Conservation (phyloP, 2,888 invertebrate species). For the Nomada lathburiana region DNA sequence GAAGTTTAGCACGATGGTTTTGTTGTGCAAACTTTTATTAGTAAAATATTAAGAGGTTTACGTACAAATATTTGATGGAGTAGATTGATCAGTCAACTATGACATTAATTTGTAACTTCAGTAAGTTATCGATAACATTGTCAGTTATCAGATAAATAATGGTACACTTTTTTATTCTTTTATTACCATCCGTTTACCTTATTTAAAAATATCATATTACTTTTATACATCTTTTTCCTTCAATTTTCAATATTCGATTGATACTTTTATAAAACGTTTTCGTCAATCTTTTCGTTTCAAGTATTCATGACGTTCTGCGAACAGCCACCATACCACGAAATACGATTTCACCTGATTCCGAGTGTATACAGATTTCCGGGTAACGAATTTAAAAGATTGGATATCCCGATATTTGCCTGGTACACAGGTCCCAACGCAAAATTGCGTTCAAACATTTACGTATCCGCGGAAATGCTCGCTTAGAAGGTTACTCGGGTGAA, state of each 20-base stretch:
- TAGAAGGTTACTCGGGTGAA: background rate
- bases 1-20: background rate
- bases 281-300: background rate
- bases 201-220: background rate
- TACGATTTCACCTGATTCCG: background rate
- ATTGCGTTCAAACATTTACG: constrained; percentile 32
- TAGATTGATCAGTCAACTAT: background rate
- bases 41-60: background rate
- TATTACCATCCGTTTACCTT: background rate
- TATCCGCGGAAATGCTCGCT: constrained; percentile 6
- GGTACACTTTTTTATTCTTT: background rate
- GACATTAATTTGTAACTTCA: background rate
- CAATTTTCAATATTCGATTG: background rate
- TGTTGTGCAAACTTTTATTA: background rate
- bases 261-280: background rate
- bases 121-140: background rate
- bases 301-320: background rate
- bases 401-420: constrained; percentile 3
- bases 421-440: constrained; percentile 10
- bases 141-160: background rate
- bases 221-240: background rate
- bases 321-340: background rate
- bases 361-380: constrained; percentile 4
- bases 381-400: constrained; percentile 19
- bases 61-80: background rate